Percentiles rank a stretch among this genome's conserved stretches.
These are phyloP conservation scores for Paralvinella palmiformis DNA, from an alignment of 1,140 invertebrate species.

Conservation along the genomic window DNA sequence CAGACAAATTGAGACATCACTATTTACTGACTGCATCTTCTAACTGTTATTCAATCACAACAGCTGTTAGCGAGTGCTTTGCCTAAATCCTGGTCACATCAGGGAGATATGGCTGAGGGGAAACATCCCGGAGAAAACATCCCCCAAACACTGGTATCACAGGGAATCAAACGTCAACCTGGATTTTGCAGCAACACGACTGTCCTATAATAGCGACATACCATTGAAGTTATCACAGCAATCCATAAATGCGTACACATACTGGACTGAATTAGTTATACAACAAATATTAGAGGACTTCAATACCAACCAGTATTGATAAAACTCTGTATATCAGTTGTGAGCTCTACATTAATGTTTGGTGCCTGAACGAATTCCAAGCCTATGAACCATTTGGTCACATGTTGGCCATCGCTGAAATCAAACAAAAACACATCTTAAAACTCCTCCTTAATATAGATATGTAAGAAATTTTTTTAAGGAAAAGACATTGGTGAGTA, in stretches of 20 bases:
- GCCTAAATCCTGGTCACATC: too few species aligned
- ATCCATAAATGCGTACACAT: not conserved
- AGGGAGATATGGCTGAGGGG: too few species aligned
- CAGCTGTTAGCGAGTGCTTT: too few species aligned
- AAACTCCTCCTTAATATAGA: not conserved
- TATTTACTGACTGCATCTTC: too few species aligned
- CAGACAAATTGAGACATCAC: too few species aligned
- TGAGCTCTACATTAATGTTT: constrained; percentile 82
- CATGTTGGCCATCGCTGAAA: constrained; percentile 39
- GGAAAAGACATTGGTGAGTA: not conserved
- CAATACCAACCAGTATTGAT: constrained; percentile 58
- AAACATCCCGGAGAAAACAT: too few species aligned
- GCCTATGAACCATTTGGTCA: constrained; percentile 95
- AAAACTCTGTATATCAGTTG: constrained; percentile 83
- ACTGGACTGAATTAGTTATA: not conserved
- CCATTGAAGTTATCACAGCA: too few species aligned
- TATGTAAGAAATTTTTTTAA: not conserved
- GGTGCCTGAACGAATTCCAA: constrained; percentile 80
- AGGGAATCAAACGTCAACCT: too few species aligned
- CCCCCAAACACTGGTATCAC: too few species aligned
- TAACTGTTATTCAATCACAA: too few species aligned
- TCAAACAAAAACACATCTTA: not conserved
- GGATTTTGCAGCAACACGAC: too few species aligned
- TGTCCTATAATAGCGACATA: too few species aligned
- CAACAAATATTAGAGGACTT: not conserved